Evolutionary conservation across 2,888 invertebrate species (phyloP), one percentile per base, ranked within the genome.

Genomic region (Mesoligia furuncula): DNA sequence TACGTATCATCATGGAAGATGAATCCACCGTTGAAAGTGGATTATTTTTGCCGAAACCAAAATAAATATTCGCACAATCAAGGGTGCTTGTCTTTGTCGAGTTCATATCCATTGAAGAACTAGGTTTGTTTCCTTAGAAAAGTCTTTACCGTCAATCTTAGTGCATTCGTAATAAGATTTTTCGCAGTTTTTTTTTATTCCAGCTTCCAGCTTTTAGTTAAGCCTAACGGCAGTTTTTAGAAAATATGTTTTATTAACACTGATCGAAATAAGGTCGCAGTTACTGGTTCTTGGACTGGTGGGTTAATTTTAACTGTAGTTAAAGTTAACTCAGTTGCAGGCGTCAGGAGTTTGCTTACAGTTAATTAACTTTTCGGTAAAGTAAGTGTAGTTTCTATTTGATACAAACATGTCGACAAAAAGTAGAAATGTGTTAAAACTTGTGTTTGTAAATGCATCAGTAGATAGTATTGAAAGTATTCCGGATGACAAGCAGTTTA

Each of bases 141-240:
- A 31, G 15, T n/a, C 9, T 17, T n/a, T 13, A 24, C 65, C 65
- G 27, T 73, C 72, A 73, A 67, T 79, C 42, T 59, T 75, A 83
- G 69, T 77, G 75, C 71, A 83, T 86, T 73, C 66, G 64, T 76
- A n/a, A 66, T 51, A 57, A 65, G 82, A 80, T 73, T 89, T 76
- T 62, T 69, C 81, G 87, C 86, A 79, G 85, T 86, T 87, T 85
- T 81, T 83, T 85, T 86, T 77, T 76, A 80, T 80, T 80, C 68
- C 77, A 66, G 86, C 84, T 87, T 88, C 73, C 76, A 77, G 86
- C 84, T 85, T 85, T 70, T 86, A 87, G 71, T 79, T 84, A 79
- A 68, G 78, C 73, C 79, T 77, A 67, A 80, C 48, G 87, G 85
- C 77, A 80, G 74, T 68, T 54, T 72, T 61, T 78, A 66, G 66